These are phyloP conservation scores for Pentalonia nigronervosa DNA, from an alignment of 1,140 invertebrate species.

Conservation along the genomic window DNA sequence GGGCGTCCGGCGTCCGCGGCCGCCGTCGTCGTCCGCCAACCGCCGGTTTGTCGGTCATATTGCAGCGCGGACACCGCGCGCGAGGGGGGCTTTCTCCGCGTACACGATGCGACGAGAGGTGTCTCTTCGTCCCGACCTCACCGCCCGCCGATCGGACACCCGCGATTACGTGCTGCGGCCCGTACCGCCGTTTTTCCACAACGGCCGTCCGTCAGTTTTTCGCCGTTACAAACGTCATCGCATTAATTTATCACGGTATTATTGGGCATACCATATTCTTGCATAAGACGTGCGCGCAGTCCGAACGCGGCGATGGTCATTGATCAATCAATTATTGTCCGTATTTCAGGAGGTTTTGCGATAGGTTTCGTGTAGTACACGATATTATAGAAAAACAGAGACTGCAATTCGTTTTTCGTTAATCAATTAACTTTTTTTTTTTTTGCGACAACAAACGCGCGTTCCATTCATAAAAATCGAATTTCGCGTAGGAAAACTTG, in stretches of 20 bases:
- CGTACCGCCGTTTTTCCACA: neutral
- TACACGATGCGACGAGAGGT: slow-evolving; percentile 23
- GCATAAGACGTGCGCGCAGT: neutral
- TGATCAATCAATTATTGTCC: neutral
- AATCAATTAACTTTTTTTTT: slow-evolving; percentile 1
- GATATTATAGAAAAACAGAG: neutral
- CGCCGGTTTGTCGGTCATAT: slow-evolving; percentile 54
- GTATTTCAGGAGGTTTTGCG: too few species aligned
- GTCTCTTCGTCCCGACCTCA: slow-evolving; percentile 28
- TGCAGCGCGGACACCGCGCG: slow-evolving; percentile 38
- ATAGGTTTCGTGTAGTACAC: neutral
- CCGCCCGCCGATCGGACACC: neutral
- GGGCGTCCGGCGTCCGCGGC: neutral
- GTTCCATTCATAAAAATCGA: slow-evolving; percentile 41
- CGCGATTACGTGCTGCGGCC: neutral
- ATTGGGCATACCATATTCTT: neutral
- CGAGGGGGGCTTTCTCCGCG: slow-evolving; percentile 50
- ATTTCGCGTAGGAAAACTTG: slow-evolving; percentile 37
- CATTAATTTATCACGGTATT: neutral
- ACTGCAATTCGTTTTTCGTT: neutral
- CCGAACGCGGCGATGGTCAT: neutral
- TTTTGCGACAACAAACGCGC: neutral
- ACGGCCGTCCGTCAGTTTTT: neutral
- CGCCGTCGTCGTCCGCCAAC: slow-evolving; percentile 6
- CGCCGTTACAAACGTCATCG: neutral